Base-by-base conservation (phyloP, 1,140 invertebrate genomes). In the Ceratina australensis region DNA sequence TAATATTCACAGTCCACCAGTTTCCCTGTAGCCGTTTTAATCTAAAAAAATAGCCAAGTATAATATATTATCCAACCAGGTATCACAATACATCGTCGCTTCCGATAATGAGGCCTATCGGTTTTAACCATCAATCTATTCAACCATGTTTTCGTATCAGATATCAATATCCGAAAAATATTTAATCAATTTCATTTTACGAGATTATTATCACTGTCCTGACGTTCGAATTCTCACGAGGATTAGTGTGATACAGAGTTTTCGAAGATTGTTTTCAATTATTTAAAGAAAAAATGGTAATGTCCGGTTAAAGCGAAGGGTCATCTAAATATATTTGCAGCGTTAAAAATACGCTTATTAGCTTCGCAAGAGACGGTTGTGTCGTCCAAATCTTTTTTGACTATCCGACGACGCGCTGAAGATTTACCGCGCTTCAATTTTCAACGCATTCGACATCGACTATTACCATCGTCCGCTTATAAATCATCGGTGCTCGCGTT, bases 1-100 rank as follows among this genome's bases (percentile, higher is more conserved):
- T 42, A 42, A 42, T 78, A 78, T 78, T 73, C 76, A 72, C 76
- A 28, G 76, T 7, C 71, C 60, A 66, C 61, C 26, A 26, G 66
- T 66, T 78, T 66, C 73, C 50, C 22, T 16, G 22, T 15, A 42
- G n/a, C 15, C 52, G 69, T 59, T 73, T 60, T 50, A 78, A 66
- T 78, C 65, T 60, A 60, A 78, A 78, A 72, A 64, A 57, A 52
- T 28, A 49, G n/a, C 20, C 33, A 16, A 28, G 10, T 16, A 49
- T 52, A 61, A 72, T 28, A 26, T 26, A 72, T 64, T 56, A 49
- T 72, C 75, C 33, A 22, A 20, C 33, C 50, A 28, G 2, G 16
- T 7, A 8, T 20, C 1, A 15, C 33, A 10, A 42, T 42, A 7
- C 10, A 42, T 42, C 33, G 33, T 42, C 33, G 33, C 8, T 42